phyloP scores from a whole-genome alignment of 2,888 invertebrate species.

The Copidosoma aretas region DNA sequence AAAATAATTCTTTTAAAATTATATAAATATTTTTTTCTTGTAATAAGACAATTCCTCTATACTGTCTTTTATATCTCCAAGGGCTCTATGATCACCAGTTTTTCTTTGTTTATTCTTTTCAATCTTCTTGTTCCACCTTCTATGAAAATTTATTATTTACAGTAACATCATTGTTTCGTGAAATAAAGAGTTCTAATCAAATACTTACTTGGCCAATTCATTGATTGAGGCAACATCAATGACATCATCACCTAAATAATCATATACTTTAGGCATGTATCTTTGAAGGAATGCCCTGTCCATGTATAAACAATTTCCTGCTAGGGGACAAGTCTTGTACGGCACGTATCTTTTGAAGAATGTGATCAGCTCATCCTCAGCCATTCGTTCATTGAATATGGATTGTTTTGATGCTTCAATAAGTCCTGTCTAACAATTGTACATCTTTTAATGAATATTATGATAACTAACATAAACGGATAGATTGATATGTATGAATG shows the following conservation, averaged over 20 bases:
- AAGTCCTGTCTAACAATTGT: constrained; percentile 74
- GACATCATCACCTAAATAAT: constrained; percentile 87
- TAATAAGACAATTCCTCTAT: constrained; percentile 85
- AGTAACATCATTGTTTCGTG: neutral
- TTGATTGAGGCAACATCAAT: constrained; percentile 93
- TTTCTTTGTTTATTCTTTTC: constrained; percentile 70
- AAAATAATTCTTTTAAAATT: constrained; percentile 6
- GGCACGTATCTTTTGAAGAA: constrained; percentile 70
- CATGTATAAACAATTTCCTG: constrained; percentile 87
- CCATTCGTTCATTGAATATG: constrained; percentile 69
- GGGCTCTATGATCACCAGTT: constrained; percentile 72
- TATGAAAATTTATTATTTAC: constrained; percentile 49
- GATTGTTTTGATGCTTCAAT: constrained; percentile 77
- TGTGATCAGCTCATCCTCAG: constrained; percentile 74
- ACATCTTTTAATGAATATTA: constrained; percentile 11
- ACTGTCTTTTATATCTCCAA: constrained; percentile 88
- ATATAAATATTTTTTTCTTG: constrained; percentile 57
- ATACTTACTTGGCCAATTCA: constrained; percentile 69
- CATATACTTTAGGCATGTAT: constrained; percentile 80
- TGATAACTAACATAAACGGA: neutral
- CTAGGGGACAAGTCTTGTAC: constrained; percentile 74
- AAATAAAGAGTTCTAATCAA: neutral
- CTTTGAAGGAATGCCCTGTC: constrained; percentile 84
- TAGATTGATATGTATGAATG: no score
- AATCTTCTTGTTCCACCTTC: constrained; percentile 77